A percentile compares a stretch with the other conserved stretches of the same genome.
phyloP scores from a whole-genome alignment of 2,113 vertebrate genomes.

The Epinephelus fuscoguttatus region DNA sequence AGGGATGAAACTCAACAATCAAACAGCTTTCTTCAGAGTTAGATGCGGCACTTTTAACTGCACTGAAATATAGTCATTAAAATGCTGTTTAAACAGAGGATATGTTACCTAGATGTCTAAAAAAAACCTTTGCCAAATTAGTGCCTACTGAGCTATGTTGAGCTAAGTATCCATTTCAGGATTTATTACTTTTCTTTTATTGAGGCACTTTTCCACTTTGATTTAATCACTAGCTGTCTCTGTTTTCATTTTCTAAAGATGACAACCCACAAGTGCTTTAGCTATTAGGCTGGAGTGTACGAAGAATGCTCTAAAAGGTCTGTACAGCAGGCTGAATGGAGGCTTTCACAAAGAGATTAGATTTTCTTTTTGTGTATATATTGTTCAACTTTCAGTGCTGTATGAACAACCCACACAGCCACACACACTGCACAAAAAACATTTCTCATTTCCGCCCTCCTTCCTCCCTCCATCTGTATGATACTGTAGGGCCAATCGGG shows the following conservation, averaged over 20 bases:
- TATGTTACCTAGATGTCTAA: background rate
- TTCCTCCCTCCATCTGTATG: conserved; percentile 10
- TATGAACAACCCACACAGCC: background rate
- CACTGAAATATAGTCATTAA: too few species aligned
- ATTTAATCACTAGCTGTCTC: background rate
- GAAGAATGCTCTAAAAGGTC: background rate
- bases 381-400: background rate
- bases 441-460: background rate
- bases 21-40: too few species aligned
- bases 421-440: background rate
- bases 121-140: background rate
- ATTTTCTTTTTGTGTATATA: background rate
- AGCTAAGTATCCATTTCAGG: background rate
- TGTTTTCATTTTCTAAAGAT: conserved; percentile 21
- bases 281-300: conserved; percentile 5
- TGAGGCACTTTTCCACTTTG: background rate
- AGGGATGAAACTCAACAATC: too few species aligned
- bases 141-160: too few species aligned
- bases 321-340: background rate
- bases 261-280: background rate
- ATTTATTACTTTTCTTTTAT: conserved; percentile 1
- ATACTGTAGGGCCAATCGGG: background rate
- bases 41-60: too few species aligned
- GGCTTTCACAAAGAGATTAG: background rate
- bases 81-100: background rate